Evolutionary conservation across 2,888 invertebrate species (phyloP).

Genomic region (Megaustenia siamemsis): DNA sequence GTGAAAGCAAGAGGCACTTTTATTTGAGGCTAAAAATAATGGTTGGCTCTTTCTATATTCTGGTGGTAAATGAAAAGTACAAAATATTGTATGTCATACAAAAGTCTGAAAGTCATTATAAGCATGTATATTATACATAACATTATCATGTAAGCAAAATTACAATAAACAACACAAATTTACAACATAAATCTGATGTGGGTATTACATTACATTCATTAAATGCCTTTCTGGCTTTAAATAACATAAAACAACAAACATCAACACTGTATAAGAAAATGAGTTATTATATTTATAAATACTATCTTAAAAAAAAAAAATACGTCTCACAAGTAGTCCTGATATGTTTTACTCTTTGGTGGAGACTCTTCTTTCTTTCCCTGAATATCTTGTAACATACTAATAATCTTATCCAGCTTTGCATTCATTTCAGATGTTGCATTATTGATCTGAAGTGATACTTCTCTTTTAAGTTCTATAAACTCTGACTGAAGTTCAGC

Average conservation of each 20-base stretch:
- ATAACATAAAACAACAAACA: too few relatives aligned
- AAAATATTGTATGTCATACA: too few relatives aligned
- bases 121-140: not conserved
- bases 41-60: too few relatives aligned
- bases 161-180: not conserved
- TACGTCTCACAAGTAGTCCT: constrained; percentile 21
- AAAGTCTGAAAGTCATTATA: too few relatives aligned
- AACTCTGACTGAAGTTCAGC: constrained; percentile 34
- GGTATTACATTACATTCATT: not conserved
- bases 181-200: not conserved
- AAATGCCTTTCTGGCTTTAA: too few relatives aligned
- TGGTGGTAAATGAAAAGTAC: too few relatives aligned
- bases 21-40: too few relatives aligned
- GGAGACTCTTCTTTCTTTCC: constrained; percentile 34
- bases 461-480: constrained; percentile 15
- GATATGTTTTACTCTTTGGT: constrained; percentile 33
- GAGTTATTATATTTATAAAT: too few relatives aligned
- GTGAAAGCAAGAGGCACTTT: too few relatives aligned
- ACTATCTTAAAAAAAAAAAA: not conserved
- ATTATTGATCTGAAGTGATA: constrained; percentile 8
- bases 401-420: constrained; percentile 41
- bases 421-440: constrained; percentile 33
- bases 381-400: constrained; percentile 20
- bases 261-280: too few relatives aligned
- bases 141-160: not conserved